Conservation (phyloP, 2,797 vertebrate species). For the Pseudochromis fuscus region DNA sequence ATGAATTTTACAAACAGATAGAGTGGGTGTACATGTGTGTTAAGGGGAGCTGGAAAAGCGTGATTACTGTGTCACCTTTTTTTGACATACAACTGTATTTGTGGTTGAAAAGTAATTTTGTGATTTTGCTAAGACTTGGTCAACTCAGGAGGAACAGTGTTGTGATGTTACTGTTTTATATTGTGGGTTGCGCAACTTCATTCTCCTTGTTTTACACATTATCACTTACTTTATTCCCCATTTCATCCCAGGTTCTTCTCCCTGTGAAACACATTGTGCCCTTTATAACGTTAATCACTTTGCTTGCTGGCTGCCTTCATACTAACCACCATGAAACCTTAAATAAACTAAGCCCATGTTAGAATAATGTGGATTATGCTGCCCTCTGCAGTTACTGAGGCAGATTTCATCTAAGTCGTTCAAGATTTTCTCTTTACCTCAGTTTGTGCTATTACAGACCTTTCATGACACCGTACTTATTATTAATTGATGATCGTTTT, state of each 20-base stretch:
- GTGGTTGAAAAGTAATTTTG: too few relatives aligned
- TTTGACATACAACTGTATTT: too few relatives aligned
- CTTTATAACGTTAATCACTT: not conserved
- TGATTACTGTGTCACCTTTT: too few relatives aligned
- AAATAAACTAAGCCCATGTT: constrained; percentile 11
- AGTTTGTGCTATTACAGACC: constrained; percentile 4
- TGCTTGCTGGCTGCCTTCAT: not conserved
- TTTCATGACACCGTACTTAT: not conserved
- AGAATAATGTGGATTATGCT: constrained; percentile 58
- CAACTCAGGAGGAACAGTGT: too few relatives aligned
- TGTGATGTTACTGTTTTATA: too few relatives aligned
- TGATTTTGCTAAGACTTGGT: too few relatives aligned
- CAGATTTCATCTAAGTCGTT: constrained; percentile 28
- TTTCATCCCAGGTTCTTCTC: not conserved
- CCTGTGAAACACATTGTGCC: not conserved
- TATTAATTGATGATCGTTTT: not conserved
- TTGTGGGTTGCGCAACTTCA: too few relatives aligned
- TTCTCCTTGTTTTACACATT: too few relatives aligned
- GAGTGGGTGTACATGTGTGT: too few relatives aligned
- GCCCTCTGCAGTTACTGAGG: constrained; percentile 72
- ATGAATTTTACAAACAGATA: too few relatives aligned
- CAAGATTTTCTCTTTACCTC: constrained; percentile 26
- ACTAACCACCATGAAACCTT: constrained; percentile 3
- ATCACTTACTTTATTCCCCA: not conserved
- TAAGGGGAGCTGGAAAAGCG: too few relatives aligned